phyloP scores from a whole-genome alignment of 2,113 vertebrate genomes.

The Boulengeromyrus knoepffleri region DNA sequence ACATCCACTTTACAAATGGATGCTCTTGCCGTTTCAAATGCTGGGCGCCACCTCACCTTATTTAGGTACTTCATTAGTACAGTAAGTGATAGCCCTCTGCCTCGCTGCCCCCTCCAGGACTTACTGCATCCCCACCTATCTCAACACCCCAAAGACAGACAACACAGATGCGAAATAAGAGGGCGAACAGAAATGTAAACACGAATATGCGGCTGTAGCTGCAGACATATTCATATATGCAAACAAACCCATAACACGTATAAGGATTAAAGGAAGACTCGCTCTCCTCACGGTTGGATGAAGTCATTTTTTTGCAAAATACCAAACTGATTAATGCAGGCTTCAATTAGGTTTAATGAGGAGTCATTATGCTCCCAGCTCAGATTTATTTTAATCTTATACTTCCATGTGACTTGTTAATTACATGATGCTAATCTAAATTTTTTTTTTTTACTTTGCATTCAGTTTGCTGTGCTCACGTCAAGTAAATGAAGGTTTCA shows the following conservation, averaged over 20 bases:
- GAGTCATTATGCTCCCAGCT: background rate
- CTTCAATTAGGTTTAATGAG: conserved; percentile 5
- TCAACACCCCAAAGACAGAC: background rate
- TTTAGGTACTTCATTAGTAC: background rate
- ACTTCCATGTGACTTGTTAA: background rate
- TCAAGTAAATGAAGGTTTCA: background rate
- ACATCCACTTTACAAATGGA: background rate
- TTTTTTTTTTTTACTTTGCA: background rate
- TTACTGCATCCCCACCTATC: background rate
- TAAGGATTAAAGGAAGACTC: background rate
- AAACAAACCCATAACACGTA: background rate
- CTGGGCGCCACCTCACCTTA: background rate
- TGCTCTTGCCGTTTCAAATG: background rate
- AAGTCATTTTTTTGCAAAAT: background rate
- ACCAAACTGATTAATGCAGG: background rate
- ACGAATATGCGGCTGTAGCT: background rate
- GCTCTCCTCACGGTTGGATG: background rate
- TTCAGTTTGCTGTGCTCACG: background rate
- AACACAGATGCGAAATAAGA: background rate
- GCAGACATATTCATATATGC: background rate
- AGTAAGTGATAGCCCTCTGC: background rate
- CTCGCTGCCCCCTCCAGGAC: background rate
- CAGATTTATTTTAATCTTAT: conserved; percentile 1
- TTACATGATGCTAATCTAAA: background rate
- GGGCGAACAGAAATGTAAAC: background rate